Evolutionary conservation across 2,797 vertebrate species (phyloP), one percentile per base, ranked within the genome.

Genomic region (Babyrousa celebensis): DNA sequence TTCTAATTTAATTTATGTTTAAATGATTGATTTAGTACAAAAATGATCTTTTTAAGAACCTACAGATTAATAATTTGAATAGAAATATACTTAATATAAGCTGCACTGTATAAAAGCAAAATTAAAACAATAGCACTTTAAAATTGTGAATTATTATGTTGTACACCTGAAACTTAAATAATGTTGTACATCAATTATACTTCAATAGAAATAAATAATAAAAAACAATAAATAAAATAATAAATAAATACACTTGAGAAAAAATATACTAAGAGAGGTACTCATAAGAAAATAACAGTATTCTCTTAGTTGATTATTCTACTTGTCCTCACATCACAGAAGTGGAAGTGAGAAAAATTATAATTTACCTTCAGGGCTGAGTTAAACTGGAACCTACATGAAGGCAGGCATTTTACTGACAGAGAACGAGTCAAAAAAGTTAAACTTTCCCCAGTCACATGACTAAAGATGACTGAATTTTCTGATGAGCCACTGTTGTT

Each of bases 1-100:
- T 70, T 79, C 67, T 89, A 70, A 84, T 8, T 79, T 60, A 95
- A 84, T 94, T 74, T 88, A 84, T 84, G 63, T 67, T 88, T 80
- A 85, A 78, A 72, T n/a, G 84, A 79, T 58, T 60, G 21, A 71
- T 91, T 77, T 91, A 93, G 20, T 84, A 75, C 54, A 94, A 71
- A 70, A 5, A 67, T 67, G 18, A 96, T 80, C 72, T 87, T 93
- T 85, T 1, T 3, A 14, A 93, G 62, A 94, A 83, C 14, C 58
- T 15, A 71, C 1, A n/a, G 40, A 65, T 88, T 29, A 87, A 70
- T 43, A 84, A 85, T 75, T 79, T 84, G 25, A 94, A 56, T 43
- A 79, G 84, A 94, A 74, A 14, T 67, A 43, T 67, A 56, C 15
- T 80, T 75, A 90, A 74, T 40, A 52, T 27, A 79, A 94, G 10